Percentiles rank a stretch among this genome's conserved stretches.
phyloP scores from a whole-genome alignment of 2,113 vertebrate genomes.

The Lepidothrix coronata region DNA sequence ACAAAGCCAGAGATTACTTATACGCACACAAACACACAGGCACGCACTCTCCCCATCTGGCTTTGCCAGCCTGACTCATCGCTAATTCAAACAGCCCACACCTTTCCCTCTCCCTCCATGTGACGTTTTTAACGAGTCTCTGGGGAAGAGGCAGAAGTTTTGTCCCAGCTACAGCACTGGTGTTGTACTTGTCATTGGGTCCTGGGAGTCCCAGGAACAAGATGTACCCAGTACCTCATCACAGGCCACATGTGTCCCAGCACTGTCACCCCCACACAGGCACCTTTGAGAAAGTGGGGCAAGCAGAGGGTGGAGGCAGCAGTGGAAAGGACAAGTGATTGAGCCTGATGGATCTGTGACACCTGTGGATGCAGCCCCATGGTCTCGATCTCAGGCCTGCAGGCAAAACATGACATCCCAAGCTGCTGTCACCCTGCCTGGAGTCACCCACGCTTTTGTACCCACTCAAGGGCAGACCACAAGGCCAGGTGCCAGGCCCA shows the following conservation, averaged over 20 bases:
- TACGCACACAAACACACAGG: slow-evolving; percentile 61
- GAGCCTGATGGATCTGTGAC: background rate
- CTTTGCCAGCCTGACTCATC: slow-evolving; percentile 65
- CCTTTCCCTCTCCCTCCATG: slow-evolving; percentile 56
- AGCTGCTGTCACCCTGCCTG: background rate
- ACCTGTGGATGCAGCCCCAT: background rate
- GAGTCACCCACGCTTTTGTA: background rate
- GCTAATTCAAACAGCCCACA: slow-evolving; percentile 71
- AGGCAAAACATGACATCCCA: background rate
- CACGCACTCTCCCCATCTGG: slow-evolving; percentile 69
- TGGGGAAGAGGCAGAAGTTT: background rate
- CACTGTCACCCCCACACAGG: rapidly evolving
- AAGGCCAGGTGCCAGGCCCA: background rate
- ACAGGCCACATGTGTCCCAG: background rate
- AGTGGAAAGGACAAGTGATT: slow-evolving; percentile 35
- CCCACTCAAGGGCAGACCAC: background rate
- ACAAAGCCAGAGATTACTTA: slow-evolving; percentile 67
- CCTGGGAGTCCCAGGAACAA: background rate
- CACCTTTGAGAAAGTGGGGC: slow-evolving; percentile 10
- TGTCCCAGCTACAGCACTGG: background rate
- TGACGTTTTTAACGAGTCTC: background rate
- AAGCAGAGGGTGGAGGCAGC: background rate
- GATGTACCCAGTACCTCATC: background rate
- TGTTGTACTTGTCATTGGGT: background rate
- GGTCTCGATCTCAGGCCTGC: background rate